A percentile compares a stretch with the other conserved stretches of the same genome.
phyloP scores from a whole-genome alignment of 2,113 vertebrate species.

The Paracyprichromis sp. region DNA sequence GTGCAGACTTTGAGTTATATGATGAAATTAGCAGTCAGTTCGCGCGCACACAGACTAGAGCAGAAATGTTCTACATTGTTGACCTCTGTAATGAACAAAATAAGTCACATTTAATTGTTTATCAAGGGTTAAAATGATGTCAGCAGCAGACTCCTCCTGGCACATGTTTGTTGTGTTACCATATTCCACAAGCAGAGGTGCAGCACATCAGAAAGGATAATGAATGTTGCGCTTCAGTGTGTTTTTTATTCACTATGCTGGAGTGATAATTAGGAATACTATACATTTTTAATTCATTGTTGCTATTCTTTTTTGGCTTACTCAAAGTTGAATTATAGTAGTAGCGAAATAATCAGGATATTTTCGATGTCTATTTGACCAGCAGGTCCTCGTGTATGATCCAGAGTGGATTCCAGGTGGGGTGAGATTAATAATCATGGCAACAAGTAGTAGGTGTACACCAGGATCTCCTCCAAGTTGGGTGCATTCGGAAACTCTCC shows the following conservation, averaged over 20 bases:
- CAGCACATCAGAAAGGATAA: not conserved
- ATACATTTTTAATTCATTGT: not conserved
- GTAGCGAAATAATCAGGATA: not conserved
- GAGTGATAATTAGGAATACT: not conserved
- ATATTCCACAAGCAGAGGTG: not conserved
- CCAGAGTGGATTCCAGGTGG: rapidly evolving
- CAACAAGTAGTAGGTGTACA: not conserved
- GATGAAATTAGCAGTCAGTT: slow-evolving; percentile 37
- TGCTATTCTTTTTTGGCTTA: not conserved
- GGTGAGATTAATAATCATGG: not conserved
- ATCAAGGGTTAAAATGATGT: not conserved
- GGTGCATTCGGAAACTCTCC: not conserved
- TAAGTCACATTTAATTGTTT: not conserved
- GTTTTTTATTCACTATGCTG: not conserved
- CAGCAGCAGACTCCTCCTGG: not conserved
- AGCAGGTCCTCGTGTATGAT: not conserved
- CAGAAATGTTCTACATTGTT: not conserved
- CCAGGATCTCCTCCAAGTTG: not conserved
- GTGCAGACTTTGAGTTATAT: not conserved
- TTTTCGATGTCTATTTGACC: rapidly evolving
- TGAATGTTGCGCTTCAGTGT: not conserved
- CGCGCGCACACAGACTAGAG: not conserved
- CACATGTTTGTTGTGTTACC: not conserved
- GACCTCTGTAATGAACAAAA: not conserved
- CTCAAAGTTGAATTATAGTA: rapidly evolving